Percentiles rank a stretch among this genome's conserved stretches.
These are phyloP conservation scores for Anastrepha obliqua DNA, from an alignment of 1,140 invertebrate species.

Conservation along the genomic window DNA sequence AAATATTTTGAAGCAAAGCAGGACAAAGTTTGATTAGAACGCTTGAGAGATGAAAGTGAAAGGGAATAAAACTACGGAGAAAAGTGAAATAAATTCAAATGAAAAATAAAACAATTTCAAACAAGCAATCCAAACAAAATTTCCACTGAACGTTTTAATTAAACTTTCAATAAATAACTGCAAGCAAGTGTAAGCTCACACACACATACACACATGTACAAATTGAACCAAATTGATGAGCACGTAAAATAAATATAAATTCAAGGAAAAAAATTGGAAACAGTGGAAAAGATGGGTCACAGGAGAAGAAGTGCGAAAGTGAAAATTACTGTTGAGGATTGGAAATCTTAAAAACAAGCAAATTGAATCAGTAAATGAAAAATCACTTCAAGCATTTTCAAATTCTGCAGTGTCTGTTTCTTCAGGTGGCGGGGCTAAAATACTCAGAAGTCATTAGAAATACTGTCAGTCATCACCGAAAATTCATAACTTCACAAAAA, in stretches of 20 bases:
- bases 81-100: background rate
- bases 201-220: background rate
- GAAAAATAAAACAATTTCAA: slow-evolving; percentile 25
- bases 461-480: too few relatives aligned
- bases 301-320: too few relatives aligned
- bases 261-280: background rate
- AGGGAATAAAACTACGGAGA: background rate
- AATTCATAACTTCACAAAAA: too few relatives aligned
- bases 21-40: slow-evolving; percentile 37
- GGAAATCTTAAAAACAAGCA: too few relatives aligned
- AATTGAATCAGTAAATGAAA: too few relatives aligned
- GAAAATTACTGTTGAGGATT: too few relatives aligned
- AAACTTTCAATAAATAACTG: slow-evolving; percentile 38
- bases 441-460: too few relatives aligned
- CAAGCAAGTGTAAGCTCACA: background rate
- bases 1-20: background rate
- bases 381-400: too few relatives aligned
- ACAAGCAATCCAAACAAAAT: slow-evolving; percentile 11
- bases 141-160: slow-evolving; percentile 25
- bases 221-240: background rate
- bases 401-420: too few relatives aligned
- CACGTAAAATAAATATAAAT: background rate
- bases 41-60: background rate
- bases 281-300: background rate
- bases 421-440: too few relatives aligned